Conservation (phyloP, 2,888 invertebrate genomes). For the Nycteola revayana region DNA sequence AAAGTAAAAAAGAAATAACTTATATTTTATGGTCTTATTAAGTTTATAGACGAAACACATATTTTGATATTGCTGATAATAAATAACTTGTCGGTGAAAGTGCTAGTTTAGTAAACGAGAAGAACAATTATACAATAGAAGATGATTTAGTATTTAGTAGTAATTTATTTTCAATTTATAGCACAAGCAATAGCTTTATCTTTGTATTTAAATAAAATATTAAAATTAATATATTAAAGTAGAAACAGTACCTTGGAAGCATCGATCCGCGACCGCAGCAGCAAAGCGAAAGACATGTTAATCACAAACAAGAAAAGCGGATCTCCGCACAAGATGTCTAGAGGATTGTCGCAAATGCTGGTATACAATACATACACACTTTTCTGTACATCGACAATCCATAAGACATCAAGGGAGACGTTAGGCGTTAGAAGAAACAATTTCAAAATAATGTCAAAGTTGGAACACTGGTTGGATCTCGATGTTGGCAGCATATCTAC, state of each 20-base stretch:
- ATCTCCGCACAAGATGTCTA: slow-evolving; percentile 44
- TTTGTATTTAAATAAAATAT: slow-evolving; percentile 27
- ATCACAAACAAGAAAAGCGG: slow-evolving; percentile 73
- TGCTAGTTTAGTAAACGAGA: too few species aligned
- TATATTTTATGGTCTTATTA: too few species aligned
- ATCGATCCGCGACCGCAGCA: slow-evolving; percentile 72
- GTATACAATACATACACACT: slow-evolving; percentile 22
- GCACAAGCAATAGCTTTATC: slow-evolving; percentile 66
- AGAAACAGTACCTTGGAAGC: slow-evolving; percentile 73
- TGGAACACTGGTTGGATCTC: too few species aligned
- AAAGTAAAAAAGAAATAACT: too few species aligned
- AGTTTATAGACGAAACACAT: too few species aligned
- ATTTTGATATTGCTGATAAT: too few species aligned
- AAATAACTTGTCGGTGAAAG: too few species aligned
- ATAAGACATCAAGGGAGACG: slow-evolving; percentile 42
- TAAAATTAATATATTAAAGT: slow-evolving; percentile 47
- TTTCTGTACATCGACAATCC: slow-evolving; percentile 41
- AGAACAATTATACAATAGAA: too few species aligned
- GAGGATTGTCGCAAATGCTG: slow-evolving; percentile 45
- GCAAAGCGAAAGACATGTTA: slow-evolving; percentile 77
- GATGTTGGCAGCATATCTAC: slow-evolving; percentile 23
- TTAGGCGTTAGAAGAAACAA: slow-evolving; percentile 50
- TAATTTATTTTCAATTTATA: slow-evolving; percentile 38
- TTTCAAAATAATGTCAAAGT: slow-evolving; percentile 24
- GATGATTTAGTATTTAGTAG: too few species aligned